These are phyloP conservation scores for Neelides folsomi DNA, from an alignment of 2,888 invertebrate genomes.

Conservation along the genomic window DNA sequence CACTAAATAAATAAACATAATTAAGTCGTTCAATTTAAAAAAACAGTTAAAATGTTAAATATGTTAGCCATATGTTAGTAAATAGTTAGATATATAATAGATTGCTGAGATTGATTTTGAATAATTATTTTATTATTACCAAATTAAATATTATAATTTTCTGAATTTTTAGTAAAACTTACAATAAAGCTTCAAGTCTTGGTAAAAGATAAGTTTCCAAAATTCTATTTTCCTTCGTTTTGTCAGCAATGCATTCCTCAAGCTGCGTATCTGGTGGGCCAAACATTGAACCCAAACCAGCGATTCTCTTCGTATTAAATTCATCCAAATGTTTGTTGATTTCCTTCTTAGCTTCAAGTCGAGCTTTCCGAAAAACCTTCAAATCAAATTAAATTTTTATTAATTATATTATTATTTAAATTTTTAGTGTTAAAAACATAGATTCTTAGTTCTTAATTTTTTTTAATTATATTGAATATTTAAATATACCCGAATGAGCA, in stretches of 20 bases:
- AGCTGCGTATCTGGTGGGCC: slow-evolving; percentile 71
- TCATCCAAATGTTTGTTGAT: slow-evolving; percentile 65
- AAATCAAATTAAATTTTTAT: no score
- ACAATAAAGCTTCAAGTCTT: slow-evolving; percentile 56
- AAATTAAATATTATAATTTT: no score
- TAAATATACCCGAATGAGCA: slow-evolving; percentile 55
- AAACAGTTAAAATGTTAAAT: no score
- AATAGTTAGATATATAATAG: no score
- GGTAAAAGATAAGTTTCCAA: slow-evolving; percentile 60
- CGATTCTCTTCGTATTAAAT: slow-evolving; percentile 75
- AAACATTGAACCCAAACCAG: slow-evolving; percentile 77
- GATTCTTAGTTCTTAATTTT: background rate
- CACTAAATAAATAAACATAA: no score
- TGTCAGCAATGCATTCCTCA: slow-evolving; percentile 65
- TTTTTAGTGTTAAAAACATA: background rate
- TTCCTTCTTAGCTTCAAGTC: slow-evolving; percentile 68
- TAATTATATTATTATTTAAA: background rate
- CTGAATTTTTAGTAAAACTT: slow-evolving; percentile 38
- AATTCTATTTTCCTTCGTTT: slow-evolving; percentile 57
- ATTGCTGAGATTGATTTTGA: no score
- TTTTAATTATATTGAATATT: background rate
- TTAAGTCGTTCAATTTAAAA: no score
- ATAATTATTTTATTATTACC: no score
- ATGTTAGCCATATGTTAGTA: no score
- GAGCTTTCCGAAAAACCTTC: slow-evolving; percentile 72